Evolutionary conservation across 2,797 vertebrate genomes (phyloP), one percentile per base, ranked within the genome.

Genomic region (Ctenochaetus hawaiiensis): DNA sequence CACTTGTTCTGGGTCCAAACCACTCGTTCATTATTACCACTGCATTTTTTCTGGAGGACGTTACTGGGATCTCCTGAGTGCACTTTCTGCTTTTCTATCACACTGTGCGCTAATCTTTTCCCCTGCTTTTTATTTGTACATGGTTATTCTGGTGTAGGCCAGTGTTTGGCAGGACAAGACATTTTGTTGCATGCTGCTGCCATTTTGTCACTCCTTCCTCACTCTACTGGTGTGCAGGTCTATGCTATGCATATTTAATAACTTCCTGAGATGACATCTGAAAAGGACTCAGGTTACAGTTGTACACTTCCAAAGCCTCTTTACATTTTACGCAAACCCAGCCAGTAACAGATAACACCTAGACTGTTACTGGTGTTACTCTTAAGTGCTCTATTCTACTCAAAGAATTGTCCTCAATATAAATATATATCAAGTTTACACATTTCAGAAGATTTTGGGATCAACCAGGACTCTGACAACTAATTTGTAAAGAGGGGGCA

Each of bases 181-280:
- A 70, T 78, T 78, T 82, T 54, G 58, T 48, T 78, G 60, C 37
- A 54, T 23, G 54, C 68, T 67, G 67, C 75, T 80, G 81, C 71
- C 87, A 87, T 89, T 83, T 86, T 85, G 82, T 85, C 83, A 75
- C 70, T 70, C 20, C 62, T 58, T 72, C 75, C 65, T 62, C 48
- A 54, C 68, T 53, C 70, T 56, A 52, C 75, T 44, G 85, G 80
- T 61, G 62, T 58, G 81, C 81, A 75, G 62, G 75, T 78, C 72
- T 61, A 51, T 51, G 65, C 37, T 48, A 83, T 95, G 87, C 92
- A 95, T 95, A 91, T 94, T 95, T 95, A 88, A 95, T 87, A 78
- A 80, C 83, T 88, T 90, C 75, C 85, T 87, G 81, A 77, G 75
- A 72, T 80, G 68, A 73, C 54, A 86, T 85, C 52, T 67, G 77